These are phyloP conservation scores for Dolichotis patagonum DNA, from an alignment of 2,113 vertebrate species.

Conservation along the genomic window DNA sequence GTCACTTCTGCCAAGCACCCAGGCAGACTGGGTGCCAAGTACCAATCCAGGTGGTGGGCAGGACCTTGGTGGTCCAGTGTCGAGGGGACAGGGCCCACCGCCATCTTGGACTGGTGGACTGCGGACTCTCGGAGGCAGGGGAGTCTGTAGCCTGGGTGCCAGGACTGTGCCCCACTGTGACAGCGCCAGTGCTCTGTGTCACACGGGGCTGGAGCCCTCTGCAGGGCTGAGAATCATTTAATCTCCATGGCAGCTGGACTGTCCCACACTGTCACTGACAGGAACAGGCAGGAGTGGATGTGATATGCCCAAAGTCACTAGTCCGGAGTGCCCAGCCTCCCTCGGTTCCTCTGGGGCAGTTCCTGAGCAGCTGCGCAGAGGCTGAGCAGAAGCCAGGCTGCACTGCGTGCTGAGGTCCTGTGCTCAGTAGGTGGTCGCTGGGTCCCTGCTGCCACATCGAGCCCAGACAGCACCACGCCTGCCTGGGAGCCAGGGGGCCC, in stretches of 20 bases:
- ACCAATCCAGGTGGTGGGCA: accelerated
- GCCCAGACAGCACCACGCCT: neutral
- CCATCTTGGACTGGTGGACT: neutral
- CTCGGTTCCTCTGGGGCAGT: neutral
- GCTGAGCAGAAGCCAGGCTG: neutral
- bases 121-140: neutral
- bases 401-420: neutral
- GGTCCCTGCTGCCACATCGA: neutral
- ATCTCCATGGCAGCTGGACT: neutral
- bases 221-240: neutral
- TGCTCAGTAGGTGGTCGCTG: neutral
- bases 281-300: neutral
- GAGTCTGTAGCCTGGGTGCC: neutral
- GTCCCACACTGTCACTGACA: accelerated
- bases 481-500: neutral
- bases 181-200: accelerated
- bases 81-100: accelerated
- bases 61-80: neutral
- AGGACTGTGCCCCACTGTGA: accelerated
- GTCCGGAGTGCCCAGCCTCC: neutral
- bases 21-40: accelerated
- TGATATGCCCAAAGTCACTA: neutral
- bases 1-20: neutral
- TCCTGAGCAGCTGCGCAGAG: neutral
- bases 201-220: accelerated